Evolutionary conservation across 2,888 invertebrate species (phyloP), one percentile per base, ranked within the genome.

Genomic region (Morpho achilles): DNA sequence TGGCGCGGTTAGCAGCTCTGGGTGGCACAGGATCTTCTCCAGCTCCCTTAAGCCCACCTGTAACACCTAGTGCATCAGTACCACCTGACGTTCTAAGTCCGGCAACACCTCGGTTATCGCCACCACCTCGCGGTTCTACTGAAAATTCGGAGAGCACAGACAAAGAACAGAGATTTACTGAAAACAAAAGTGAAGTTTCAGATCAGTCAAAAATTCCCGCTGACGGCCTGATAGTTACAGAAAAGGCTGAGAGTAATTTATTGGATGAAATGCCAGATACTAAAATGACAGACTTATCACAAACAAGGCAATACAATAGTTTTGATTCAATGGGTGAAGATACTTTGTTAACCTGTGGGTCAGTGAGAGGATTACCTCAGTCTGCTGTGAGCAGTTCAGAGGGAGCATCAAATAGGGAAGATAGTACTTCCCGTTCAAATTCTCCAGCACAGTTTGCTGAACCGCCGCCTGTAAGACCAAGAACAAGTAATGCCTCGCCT

Each of bases 1-100:
- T 96, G 74, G 96, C 95, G 58, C 93, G 95, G 61, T 87, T 96
- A 65, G 93, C 93, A 52, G 94, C 93, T 51, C 81, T 93, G 59
- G 92, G 93, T 65, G 92, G 90, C 50, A 81, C 87, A 60, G 89
- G 87, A 45, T 84, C 91, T 56, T 83, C 81, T 43, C 85, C 87
- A 55, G 83, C 90, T 46, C 91, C 72, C 76, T 92, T 68, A 79
- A 92, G 72, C 73, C 90, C 74, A 79, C 76, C 92, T 75, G 68
- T 92, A 83, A 73, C 91, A 67, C 79, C 91, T 70, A 78, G 88
- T 70, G 77, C 86, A 67, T 87, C 86, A 53, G 73, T 77, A 69
- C 82, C 82, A 44, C 75, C 77, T 56, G 80, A 76, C 50, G 80
- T 81, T 47, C 63, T 75, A 47, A 68, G 69, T 58, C 79, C 77